These are phyloP conservation scores for Erethizon dorsatum DNA, from an alignment of 2,797 vertebrate species.

Conservation along the genomic window DNA sequence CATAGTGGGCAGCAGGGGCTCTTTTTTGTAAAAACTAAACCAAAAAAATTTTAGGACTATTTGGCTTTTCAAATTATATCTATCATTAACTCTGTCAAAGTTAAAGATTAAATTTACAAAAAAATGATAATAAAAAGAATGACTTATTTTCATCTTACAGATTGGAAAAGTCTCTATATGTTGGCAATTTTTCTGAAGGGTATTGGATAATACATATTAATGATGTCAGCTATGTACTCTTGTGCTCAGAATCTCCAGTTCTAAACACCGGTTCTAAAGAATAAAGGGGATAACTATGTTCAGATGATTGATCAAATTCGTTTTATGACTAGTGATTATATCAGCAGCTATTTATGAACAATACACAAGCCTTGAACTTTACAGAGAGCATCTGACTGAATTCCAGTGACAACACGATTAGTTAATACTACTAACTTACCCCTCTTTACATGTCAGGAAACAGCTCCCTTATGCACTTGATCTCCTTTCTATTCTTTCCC, in stretches of 20 bases:
- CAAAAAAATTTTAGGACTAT: background rate
- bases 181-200: background rate
- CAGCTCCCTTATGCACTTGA: background rate
- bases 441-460: background rate
- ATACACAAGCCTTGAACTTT: background rate
- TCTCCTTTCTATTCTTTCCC: background rate
- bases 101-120: slow-evolving; percentile 34
- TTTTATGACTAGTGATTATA: background rate
- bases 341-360: background rate
- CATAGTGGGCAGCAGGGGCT: background rate
- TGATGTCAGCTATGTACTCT: background rate
- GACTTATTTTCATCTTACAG: background rate
- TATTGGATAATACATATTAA: background rate
- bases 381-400: background rate
- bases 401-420: background rate
- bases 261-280: background rate
- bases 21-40: background rate
- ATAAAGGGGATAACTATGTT: background rate
- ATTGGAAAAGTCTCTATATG: background rate
- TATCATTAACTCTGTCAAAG: background rate
- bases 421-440: background rate
- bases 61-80: background rate
- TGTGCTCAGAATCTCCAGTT: background rate
- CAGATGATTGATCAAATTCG: background rate
- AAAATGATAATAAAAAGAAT: background rate